phyloP scores from a whole-genome alignment of 2,113 vertebrate genomes.

The Sciurus niger region DNA sequence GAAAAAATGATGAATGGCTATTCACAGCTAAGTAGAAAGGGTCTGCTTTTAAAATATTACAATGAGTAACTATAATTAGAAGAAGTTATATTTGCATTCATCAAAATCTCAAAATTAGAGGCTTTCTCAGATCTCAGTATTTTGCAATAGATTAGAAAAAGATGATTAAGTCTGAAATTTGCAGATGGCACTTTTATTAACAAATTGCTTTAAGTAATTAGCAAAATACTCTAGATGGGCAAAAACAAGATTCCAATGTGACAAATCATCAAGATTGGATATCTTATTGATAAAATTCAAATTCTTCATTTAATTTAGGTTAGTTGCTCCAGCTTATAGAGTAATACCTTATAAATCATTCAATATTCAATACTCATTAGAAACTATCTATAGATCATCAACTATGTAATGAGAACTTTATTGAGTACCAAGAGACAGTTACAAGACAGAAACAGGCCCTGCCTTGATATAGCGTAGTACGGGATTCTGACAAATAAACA shows the following conservation, averaged over 20 bases:
- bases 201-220: slow-evolving; percentile 34
- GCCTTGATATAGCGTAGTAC: background rate
- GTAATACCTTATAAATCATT: background rate
- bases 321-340: background rate
- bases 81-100: background rate
- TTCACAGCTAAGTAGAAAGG: background rate
- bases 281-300: slow-evolving; percentile 20
- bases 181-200: background rate
- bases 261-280: background rate
- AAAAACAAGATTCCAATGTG: slow-evolving; percentile 43
- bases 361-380: background rate
- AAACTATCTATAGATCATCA: background rate
- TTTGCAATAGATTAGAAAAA: background rate
- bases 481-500: background rate
- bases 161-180: background rate
- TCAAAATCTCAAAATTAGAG: slow-evolving; percentile 33
- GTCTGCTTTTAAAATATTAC: background rate
- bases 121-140: slow-evolving; percentile 18
- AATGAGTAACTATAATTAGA: slow-evolving; percentile 8
- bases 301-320: slow-evolving; percentile 14
- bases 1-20: background rate
- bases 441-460: background rate
- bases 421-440: background rate
- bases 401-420: background rate
- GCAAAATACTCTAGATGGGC: slow-evolving; percentile 10